A percentile compares a stretch with the other conserved stretches of the same genome.
Conservation (phyloP, 2,113 vertebrate species). For the Corydoras sp. region DNA sequence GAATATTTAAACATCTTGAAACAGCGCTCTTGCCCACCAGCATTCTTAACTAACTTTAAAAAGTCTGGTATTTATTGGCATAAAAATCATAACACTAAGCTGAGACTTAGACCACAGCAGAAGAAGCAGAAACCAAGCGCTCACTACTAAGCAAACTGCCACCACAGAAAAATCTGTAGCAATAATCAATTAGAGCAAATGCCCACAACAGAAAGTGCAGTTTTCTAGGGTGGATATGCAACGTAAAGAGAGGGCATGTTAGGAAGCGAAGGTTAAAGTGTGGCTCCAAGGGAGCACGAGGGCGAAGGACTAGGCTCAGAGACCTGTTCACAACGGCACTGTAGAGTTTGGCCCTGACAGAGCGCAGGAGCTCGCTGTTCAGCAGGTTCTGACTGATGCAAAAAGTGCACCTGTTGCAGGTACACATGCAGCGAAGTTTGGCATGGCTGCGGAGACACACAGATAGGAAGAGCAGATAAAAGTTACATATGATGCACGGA, state of each 20-base stretch:
- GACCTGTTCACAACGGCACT: slow-evolving; percentile 95
- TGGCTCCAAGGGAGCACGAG: slow-evolving; percentile 14
- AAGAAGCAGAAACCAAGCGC: too few species aligned
- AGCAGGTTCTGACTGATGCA: slow-evolving; percentile 99
- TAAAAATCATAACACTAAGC: too few species aligned
- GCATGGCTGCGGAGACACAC: slow-evolving; percentile 88
- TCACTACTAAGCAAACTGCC: neutral
- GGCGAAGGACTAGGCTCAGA: slow-evolving; percentile 56
- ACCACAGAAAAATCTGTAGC: neutral
- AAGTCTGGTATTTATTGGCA: too few species aligned
- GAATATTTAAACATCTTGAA: too few species aligned
- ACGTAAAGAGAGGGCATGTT: slow-evolving; percentile 52
- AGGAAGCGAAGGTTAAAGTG: slow-evolving; percentile 42
- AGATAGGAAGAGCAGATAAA: slow-evolving; percentile 66
- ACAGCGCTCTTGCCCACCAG: too few species aligned
- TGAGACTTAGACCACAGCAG: too few species aligned
- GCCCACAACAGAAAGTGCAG: neutral
- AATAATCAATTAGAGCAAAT: slow-evolving; percentile 1
- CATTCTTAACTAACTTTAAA: too few species aligned
- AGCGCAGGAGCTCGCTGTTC: slow-evolving; percentile 95
- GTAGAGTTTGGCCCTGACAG: slow-evolving; percentile 95
- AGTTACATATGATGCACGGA: slow-evolving; percentile 58
- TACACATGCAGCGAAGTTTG: slow-evolving; percentile 94
- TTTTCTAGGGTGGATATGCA: slow-evolving; percentile 61
- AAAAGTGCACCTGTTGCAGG: slow-evolving; percentile 97